Base-by-base conservation (phyloP, 2,113 vertebrate species). In the Progne subis region DNA sequence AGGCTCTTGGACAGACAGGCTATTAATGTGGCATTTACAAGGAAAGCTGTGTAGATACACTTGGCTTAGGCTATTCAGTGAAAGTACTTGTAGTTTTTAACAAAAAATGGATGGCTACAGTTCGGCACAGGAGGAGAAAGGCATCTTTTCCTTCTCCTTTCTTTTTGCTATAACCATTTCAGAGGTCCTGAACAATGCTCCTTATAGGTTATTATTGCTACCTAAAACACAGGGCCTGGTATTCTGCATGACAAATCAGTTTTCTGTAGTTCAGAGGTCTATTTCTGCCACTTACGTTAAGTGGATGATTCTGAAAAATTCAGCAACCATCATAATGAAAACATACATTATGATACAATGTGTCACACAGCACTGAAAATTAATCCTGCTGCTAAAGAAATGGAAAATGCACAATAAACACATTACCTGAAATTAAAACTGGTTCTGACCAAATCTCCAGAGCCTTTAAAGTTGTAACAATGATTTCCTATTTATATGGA, bases 401-500 rank as follows among this genome's bases (percentile, higher is more conserved):
- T 82, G 74, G 79, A 93, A 96, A 95, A 91, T 43, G 75, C 43
- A 87, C 69, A 92, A 72, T 70, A 91, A 92, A 82, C 81, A 93
- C 82, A 93, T 96, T 86, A 84, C 31, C 39, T 88, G 70, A 96
- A 96, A 97, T 97, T 93, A 96, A 96, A 96, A 90, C 82, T 88
- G 44, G 13, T 83, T 97, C 94, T 81, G 93, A 86, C 47, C 63
- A 86, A 87, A 83, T 77, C 89, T 86, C 95, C 69, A 80, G 59
- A 94, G 91, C 52, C 65, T 89, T 97, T 88, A 82, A 94, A 82
- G 72, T 90, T 84, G 55, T n/a, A 75, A 41, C 78, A 88, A 77
- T 88, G 75, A 94, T 72, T 94, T 96, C 61, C 71, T 83, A 95
- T 92, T 92, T 96, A 92, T 88, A 95, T 34, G 64, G 88, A 91